phyloP scores from a whole-genome alignment of 2,888 invertebrate species.

The Entomobrya multifasciata region DNA sequence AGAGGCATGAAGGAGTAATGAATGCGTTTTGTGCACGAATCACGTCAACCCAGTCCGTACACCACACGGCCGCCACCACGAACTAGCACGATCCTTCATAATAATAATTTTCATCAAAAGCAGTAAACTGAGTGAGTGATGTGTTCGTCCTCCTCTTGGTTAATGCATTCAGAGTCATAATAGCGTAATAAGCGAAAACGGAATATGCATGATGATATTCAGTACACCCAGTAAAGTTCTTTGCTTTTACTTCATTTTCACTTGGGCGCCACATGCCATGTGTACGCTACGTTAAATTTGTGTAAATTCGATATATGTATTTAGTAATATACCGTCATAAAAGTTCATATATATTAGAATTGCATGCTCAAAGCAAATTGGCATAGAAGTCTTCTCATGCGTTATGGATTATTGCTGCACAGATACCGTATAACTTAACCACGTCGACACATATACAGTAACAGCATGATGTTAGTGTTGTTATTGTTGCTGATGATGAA shows the following conservation, averaged over 20 bases:
- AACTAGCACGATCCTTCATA: constrained; percentile 39
- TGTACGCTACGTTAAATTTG: too few relatives aligned
- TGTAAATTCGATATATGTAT: too few relatives aligned
- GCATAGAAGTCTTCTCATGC: constrained; percentile 38
- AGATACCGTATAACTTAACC: constrained; percentile 47
- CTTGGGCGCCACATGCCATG: constrained; percentile 15
- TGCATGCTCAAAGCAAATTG: constrained; percentile 58
- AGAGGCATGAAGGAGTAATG: constrained; percentile 31
- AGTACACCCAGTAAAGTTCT: background rate
- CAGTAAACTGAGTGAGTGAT: constrained; percentile 46
- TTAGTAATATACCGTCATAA: too few relatives aligned
- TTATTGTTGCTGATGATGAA: constrained; percentile 30
- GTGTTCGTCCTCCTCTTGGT: constrained; percentile 45
- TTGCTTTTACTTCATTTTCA: constrained; percentile 23
- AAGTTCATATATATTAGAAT: constrained; percentile 14
- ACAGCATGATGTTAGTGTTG: background rate
- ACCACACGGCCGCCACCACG: constrained; percentile 29
- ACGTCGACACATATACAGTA: too few relatives aligned
- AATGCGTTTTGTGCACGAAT: constrained; percentile 66
- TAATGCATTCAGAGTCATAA: constrained; percentile 51
- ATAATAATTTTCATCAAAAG: constrained; percentile 44
- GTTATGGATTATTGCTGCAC: constrained; percentile 35
- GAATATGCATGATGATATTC: constrained; percentile 40
- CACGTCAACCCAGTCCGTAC: constrained; percentile 23
- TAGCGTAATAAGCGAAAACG: constrained; percentile 36